phyloP scores from a whole-genome alignment of 1,140 invertebrate genomes.

The Forficula auricularia region DNA sequence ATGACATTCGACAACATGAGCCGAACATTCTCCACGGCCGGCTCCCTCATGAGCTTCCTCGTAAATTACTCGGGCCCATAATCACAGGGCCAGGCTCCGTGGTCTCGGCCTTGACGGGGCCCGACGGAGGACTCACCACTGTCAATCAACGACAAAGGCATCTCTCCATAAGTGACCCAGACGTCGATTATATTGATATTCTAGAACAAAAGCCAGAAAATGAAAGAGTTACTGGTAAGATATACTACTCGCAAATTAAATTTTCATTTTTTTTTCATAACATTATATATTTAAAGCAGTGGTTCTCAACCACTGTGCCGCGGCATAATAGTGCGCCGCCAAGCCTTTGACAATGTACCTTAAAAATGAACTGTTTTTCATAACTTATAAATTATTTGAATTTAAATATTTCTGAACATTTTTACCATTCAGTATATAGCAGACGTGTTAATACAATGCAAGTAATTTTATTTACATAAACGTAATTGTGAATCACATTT shows the following conservation, averaged over 20 bases:
- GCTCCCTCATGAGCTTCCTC: slow-evolving; percentile 43
- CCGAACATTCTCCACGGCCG: slow-evolving; percentile 44
- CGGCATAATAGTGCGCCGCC: no score
- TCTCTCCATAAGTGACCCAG: slow-evolving; percentile 42
- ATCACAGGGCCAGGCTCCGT: slow-evolving; percentile 33
- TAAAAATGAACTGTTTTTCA: no score
- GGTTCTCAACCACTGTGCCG: no score
- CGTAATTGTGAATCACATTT: no score
- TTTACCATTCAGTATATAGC: no score
- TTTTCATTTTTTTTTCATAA: neutral
- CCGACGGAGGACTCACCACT: slow-evolving; percentile 54
- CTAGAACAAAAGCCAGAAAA: slow-evolving; percentile 23
- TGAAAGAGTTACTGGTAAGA: slow-evolving; percentile 7
- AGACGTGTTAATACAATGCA: no score
- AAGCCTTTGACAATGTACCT: no score
- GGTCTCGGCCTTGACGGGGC: slow-evolving; percentile 51
- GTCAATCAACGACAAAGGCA: slow-evolving; percentile 48
- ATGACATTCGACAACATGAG: slow-evolving; percentile 29
- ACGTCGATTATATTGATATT: slow-evolving; percentile 59
- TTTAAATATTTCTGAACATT: no score
- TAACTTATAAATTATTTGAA: no score
- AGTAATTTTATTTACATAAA: no score
- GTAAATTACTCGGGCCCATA: slow-evolving; percentile 28
- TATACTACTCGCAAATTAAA: neutral
- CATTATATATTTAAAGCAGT: no score